Percentiles rank a stretch among this genome's conserved stretches.
phyloP scores from a whole-genome alignment of 2,888 invertebrate genomes.

The Drosophila prostipennis region DNA sequence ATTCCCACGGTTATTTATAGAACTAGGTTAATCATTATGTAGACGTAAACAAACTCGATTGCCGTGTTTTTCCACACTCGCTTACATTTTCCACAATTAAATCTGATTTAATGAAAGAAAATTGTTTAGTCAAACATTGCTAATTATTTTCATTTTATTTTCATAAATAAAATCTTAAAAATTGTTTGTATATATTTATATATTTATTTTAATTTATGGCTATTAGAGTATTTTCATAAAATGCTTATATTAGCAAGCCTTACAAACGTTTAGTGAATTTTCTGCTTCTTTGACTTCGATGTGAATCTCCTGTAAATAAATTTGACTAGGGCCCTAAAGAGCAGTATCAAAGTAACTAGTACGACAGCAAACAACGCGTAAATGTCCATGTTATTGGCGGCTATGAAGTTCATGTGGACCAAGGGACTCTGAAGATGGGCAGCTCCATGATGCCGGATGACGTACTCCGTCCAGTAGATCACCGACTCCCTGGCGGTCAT shows the following conservation, averaged over 20 bases:
- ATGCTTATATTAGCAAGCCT: no score
- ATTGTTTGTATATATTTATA: no score
- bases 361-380: neutral
- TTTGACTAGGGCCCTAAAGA: neutral
- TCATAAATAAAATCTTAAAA: no score
- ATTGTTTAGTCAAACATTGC: no score
- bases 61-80: no score
- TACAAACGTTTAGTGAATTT: neutral
- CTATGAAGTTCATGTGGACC: conserved; percentile 3
- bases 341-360: neutral
- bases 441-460: conserved; percentile 1
- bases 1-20: no score
- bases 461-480: conserved; percentile 7
- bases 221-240: neutral
- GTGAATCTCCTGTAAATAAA: neutral
- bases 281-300: neutral
- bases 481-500: neutral
- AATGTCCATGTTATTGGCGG: neutral
- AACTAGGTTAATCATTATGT: no score
- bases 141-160: no score
- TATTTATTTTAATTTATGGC: neutral
- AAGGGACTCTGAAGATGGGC: conserved; percentile 6
- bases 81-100: no score
- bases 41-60: no score
- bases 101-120: no score